Conservation (phyloP, 2,797 vertebrate genomes). For the Chaunax sp. region DNA sequence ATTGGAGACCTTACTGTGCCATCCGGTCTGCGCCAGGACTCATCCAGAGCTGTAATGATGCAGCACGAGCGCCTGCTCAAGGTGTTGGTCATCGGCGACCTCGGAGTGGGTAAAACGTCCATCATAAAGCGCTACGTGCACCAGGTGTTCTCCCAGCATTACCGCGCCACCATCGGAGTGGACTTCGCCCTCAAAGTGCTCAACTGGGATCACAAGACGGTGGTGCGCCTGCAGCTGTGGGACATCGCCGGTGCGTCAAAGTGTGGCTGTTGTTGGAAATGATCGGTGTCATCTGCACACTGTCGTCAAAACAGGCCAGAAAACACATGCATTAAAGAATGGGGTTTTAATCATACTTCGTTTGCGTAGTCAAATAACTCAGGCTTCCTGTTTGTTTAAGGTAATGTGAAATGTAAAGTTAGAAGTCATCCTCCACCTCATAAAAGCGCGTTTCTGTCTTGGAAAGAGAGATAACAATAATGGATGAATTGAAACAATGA, state of each 20-base stretch:
- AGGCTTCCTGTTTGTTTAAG: background rate
- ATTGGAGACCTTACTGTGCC: conserved; percentile 21
- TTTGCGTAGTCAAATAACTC: conserved; percentile 17
- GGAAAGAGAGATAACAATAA: no score
- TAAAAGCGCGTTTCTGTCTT: no score
- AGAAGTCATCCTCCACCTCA: no score
- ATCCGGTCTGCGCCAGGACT: background rate
- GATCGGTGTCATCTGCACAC: background rate
- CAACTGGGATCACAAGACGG: conserved; percentile 80
- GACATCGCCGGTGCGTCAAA: conserved; percentile 83
- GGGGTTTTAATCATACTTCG: background rate
- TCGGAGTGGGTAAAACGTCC: conserved; percentile 86
- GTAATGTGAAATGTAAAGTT: no score
- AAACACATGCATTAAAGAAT: background rate
- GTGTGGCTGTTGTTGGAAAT: background rate
- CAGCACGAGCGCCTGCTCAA: conserved; percentile 85
- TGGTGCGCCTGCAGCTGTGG: conserved; percentile 86
- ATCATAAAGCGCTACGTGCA: conserved; percentile 87
- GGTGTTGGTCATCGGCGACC: conserved; percentile 84
- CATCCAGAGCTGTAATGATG: conserved; percentile 37
- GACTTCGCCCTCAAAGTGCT: conserved; percentile 86
- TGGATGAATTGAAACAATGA: no score
- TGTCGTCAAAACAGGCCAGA: background rate
- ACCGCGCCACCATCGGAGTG: conserved; percentile 86
- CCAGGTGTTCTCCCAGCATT: conserved; percentile 86